phyloP scores from a whole-genome alignment of 2,888 invertebrate genomes.

The Macaria notata region DNA sequence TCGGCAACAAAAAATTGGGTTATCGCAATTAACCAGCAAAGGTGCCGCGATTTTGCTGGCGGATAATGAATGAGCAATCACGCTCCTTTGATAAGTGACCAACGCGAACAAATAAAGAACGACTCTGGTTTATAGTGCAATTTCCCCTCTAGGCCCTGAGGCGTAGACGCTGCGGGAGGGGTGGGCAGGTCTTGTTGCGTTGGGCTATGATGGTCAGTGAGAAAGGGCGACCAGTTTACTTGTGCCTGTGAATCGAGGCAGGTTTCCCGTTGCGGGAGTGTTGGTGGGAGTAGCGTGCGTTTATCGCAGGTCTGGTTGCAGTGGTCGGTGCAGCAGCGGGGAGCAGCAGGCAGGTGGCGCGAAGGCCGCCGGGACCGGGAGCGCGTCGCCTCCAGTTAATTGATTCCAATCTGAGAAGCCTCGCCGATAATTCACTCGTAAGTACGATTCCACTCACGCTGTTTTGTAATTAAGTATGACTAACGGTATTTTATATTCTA shows the following conservation, averaged over 20 bases:
- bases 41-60: constrained; percentile 57
- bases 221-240: constrained; percentile 9
- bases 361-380: constrained; percentile 68
- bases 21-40: constrained; percentile 57
- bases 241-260: constrained; percentile 14
- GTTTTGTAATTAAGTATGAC: constrained; percentile 30
- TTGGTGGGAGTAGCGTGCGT: constrained; percentile 1
- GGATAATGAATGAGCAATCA: constrained; percentile 63
- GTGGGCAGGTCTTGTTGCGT: constrained; percentile 25
- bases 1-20: constrained; percentile 48
- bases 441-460: constrained; percentile 47
- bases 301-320: constrained; percentile 13
- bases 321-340: constrained; percentile 33
- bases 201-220: constrained; percentile 21
- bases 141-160: constrained; percentile 32
- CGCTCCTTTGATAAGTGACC: constrained; percentile 50
- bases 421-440: constrained; percentile 60
- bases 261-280: constrained; percentile 2
- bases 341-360: constrained; percentile 63
- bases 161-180: constrained; percentile 24
- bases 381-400: constrained; percentile 71
- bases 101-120: constrained; percentile 38
- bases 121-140: constrained; percentile 27
- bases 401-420: constrained; percentile 75
- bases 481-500: constrained; percentile 45